Evolutionary conservation across 2,888 invertebrate species (phyloP), one percentile per base, ranked within the genome.

Genomic region (Parnassius orleans): DNA sequence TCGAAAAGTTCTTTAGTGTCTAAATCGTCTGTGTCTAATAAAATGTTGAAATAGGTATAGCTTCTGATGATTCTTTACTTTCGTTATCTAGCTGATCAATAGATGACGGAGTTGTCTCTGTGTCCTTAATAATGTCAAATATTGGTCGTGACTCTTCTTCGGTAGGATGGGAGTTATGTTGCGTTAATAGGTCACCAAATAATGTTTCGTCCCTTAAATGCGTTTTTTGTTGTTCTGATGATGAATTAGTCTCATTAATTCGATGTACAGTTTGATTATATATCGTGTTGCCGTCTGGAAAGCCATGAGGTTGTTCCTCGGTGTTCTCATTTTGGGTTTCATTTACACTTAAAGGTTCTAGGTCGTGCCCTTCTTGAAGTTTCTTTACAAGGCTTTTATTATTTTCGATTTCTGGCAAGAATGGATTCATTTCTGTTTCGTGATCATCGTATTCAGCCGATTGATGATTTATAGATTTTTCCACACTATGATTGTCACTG

Each of bases 401-500:
- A 67, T 92, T 94, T 77, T 94, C 94, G 15, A 93, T 87, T 74
- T 94, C 95, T 9, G 95, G 94, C 70, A 95, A 81, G 74, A 94
- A 95, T 7, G 95, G 95, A 65, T 94, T 94, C 94, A 94, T 94
- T 71, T 93, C 93, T 53, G 93, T 92, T 73, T 84, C 86, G 65
- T 89, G 89, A 61, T 90, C 89, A 56, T 83, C 87, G 54, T 86
- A 84, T 68, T 88, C 87, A 1, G 81, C 68, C 7, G 83, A 79
- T 58, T 84, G 84, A 5, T 78, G 61, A 69, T 75, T 79, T 19
- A 56, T 10, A 53, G 81, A 67, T 69, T 84, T 86, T 53, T 75
- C 65, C 50, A 73, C 65, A 7, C 84, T 77, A 65, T 76, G 76
- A 66, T 82, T 88, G 65, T 69, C 71, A 59, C 66, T 78, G 60